These are phyloP conservation scores for Neogobius melanostomus DNA, from an alignment of 2,113 vertebrate species.

Conservation along the genomic window DNA sequence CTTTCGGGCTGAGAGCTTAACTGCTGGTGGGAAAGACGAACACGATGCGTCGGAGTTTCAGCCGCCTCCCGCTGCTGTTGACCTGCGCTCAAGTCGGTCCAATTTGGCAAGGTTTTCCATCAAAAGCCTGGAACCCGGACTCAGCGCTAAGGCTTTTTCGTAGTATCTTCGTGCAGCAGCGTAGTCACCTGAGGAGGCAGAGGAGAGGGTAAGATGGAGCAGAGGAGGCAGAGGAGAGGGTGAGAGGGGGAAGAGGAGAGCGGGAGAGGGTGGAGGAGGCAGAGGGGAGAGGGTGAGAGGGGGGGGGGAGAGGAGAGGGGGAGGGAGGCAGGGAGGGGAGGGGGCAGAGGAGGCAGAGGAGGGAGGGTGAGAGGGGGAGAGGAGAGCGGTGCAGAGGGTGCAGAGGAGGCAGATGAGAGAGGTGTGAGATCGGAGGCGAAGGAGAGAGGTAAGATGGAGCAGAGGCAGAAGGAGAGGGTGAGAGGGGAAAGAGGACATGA, in stretches of 20 bases:
- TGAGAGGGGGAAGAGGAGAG: neutral
- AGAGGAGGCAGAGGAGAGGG: no score
- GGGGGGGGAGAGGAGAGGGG: no score
- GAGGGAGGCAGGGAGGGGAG: neutral
- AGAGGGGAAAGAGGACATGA: no score
- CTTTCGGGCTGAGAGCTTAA: neutral
- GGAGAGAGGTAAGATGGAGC: no score
- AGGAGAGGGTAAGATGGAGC: no score
- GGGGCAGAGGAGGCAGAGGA: no score
- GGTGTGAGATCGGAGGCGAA: no score
- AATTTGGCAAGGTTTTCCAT: slow-evolving; percentile 95
- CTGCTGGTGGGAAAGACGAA: neutral
- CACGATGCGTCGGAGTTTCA: neutral
- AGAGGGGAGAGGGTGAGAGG: neutral
- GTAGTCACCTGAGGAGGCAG: slow-evolving; percentile 83
- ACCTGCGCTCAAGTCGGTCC: slow-evolving; percentile 88
- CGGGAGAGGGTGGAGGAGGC: no score
- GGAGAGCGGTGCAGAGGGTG: neutral
- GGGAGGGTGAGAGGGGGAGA: neutral
- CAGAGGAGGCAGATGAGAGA: no score
- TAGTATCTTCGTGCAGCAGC: slow-evolving; percentile 88
- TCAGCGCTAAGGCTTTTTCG: slow-evolving; percentile 86
- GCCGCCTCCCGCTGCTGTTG: slow-evolving; percentile 67
- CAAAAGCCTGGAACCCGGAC: slow-evolving; percentile 88
- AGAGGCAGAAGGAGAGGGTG: no score